A percentile compares a stretch with the other conserved stretches of the same genome.
Conservation (phyloP, 2,888 invertebrate genomes). For the Xanthia icteritia region DNA sequence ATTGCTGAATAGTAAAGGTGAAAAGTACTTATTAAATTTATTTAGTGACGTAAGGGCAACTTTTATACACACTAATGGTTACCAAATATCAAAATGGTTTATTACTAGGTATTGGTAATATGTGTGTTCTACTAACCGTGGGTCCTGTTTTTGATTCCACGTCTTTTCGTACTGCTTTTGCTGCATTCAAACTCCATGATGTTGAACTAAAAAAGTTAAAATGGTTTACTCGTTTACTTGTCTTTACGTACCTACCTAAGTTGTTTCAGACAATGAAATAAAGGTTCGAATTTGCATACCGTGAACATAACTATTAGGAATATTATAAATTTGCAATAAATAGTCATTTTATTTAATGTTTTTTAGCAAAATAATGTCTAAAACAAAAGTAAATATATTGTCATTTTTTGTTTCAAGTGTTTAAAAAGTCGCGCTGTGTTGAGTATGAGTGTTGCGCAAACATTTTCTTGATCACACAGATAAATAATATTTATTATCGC, state of each 20-base stretch:
- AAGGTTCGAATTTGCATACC: conserved; percentile 31
- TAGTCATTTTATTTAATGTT: conserved; percentile 39
- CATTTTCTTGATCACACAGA: not conserved
- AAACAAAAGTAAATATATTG: conserved; percentile 28
- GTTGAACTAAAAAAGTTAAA: conserved; percentile 47
- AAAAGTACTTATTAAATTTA: not conserved
- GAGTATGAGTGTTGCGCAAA: conserved; percentile 18
- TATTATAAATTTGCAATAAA: conserved; percentile 40
- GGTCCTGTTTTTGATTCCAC: conserved; percentile 4
- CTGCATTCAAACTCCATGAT: conserved; percentile 58
- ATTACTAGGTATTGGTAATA: not conserved
- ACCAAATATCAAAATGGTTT: not conserved
- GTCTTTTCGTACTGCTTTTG: conserved; percentile 34
- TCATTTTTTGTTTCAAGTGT: conserved; percentile 20
- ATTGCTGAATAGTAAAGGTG: not conserved
- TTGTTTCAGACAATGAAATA: not conserved
- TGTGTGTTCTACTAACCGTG: conserved; percentile 21
- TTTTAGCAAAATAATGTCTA: conserved; percentile 1
- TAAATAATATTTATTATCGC: not conserved
- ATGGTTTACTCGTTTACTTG: not conserved
- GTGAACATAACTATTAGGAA: conserved; percentile 37
- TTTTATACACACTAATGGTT: not conserved
- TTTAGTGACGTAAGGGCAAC: not conserved
- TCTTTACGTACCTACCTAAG: not conserved
- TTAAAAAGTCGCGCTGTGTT: conserved; percentile 43